A percentile compares a stretch with the other conserved stretches of the same genome.
phyloP scores from a whole-genome alignment of 2,888 invertebrate species.

The Drosophila anomalata region DNA sequence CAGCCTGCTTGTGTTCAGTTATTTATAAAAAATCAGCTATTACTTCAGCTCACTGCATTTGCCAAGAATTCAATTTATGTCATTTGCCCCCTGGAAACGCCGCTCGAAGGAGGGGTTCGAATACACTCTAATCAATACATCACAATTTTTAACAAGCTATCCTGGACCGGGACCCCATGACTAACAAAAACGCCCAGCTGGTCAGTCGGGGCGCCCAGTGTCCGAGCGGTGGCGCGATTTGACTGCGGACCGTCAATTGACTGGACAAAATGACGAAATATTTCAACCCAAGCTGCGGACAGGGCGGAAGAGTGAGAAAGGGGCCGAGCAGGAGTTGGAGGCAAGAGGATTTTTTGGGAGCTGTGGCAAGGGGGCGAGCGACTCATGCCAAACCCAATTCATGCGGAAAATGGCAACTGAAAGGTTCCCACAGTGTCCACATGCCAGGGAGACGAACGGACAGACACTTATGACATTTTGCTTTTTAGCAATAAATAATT shows the following conservation, averaged over 20 bases:
- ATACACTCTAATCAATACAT: conserved; percentile 46
- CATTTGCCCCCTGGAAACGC: not conserved
- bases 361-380: not conserved
- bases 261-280: conserved; percentile 60
- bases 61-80: conserved; percentile 6
- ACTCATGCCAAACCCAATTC: conserved; percentile 29
- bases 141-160: conserved; percentile 34
- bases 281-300: conserved; percentile 46
- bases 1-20: not conserved
- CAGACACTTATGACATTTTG: conserved; percentile 71
- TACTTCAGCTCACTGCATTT: conserved; percentile 6
- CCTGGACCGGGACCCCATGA: conserved; percentile 32
- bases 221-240: conserved; percentile 11
- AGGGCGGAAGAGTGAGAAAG: conserved; percentile 1
- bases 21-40: not conserved
- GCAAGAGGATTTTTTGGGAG: not conserved
- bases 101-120: not conserved
- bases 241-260: conserved; percentile 53
- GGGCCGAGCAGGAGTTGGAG: not conserved
- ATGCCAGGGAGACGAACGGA: conserved; percentile 31
- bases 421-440: conserved; percentile 51
- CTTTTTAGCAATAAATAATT: conserved; percentile 76
- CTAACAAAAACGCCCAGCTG: conserved; percentile 43
- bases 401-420: conserved; percentile 29
- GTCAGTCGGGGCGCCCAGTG: conserved; percentile 15